A percentile compares a stretch with the other conserved stretches of the same genome.
Conservation (phyloP, 2,113 vertebrate genomes). For the Etheostoma spectabile region DNA sequence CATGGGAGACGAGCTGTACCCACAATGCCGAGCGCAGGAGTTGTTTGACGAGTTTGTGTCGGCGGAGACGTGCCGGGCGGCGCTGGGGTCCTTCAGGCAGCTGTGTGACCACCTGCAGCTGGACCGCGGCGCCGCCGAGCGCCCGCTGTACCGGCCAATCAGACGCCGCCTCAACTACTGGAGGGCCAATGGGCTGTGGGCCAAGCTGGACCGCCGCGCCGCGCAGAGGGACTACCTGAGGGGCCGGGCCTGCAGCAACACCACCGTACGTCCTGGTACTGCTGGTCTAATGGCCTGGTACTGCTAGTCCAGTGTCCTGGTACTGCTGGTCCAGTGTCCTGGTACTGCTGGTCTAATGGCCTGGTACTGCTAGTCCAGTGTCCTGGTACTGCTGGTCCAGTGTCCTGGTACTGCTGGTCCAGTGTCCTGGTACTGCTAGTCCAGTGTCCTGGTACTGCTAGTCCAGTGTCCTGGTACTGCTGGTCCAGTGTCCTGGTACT, state of each 20-base stretch:
- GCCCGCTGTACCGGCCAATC: slow-evolving; percentile 92
- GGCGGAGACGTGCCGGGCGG: slow-evolving; percentile 92
- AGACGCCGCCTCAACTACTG: slow-evolving; percentile 95
- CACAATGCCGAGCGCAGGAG: slow-evolving; percentile 85
- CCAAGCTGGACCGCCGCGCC: slow-evolving; percentile 93
- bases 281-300: no score
- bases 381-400: no score
- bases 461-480: no score
- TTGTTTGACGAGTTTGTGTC: slow-evolving; percentile 95
- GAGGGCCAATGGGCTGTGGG: slow-evolving; percentile 96
- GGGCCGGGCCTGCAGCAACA: slow-evolving; percentile 89
- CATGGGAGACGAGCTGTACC: slow-evolving; percentile 77
- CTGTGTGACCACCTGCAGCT: slow-evolving; percentile 92
- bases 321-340: no score
- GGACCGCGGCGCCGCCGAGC: slow-evolving; percentile 60
- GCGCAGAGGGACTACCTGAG: slow-evolving; percentile 91
- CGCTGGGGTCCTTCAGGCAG: slow-evolving; percentile 90
- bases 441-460: no score
- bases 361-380: no score
- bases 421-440: no score
- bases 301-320: no score
- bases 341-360: no score
- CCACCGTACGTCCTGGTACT: slow-evolving; percentile 83
- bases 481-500: no score
- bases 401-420: no score